phyloP scores from a whole-genome alignment of 2,113 vertebrate genomes.

The Anolis carolinensis region DNA sequence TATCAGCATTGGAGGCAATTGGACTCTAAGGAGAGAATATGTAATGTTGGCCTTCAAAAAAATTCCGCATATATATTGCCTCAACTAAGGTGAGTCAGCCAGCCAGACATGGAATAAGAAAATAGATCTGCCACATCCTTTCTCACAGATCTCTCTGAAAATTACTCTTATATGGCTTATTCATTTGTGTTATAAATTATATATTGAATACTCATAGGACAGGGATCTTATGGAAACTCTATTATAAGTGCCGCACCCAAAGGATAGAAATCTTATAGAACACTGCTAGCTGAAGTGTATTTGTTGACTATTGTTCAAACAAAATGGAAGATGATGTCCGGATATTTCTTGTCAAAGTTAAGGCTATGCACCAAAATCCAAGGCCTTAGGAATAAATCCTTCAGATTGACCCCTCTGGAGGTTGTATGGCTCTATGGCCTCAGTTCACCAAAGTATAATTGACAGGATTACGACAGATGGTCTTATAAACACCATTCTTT shows the following conservation, averaged over 20 bases:
- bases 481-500: constrained; percentile 48
- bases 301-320: not conserved
- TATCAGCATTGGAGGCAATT: too few species aligned
- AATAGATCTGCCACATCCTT: too few species aligned
- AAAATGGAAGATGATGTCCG: not conserved
- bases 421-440: not conserved
- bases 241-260: not conserved
- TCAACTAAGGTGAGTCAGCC: too few species aligned
- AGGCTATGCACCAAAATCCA: not conserved
- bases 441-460: constrained; percentile 33
- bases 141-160: too few species aligned
- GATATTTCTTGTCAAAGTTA: not conserved
- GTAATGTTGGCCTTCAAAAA: too few species aligned
- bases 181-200: too few species aligned
- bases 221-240: not conserved
- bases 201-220: too few species aligned
- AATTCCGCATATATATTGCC: too few species aligned
- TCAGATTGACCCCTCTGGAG: constrained; percentile 16
- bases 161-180: too few species aligned
- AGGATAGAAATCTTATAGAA: not conserved
- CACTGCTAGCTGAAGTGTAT: rapidly evolving
- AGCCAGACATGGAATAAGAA: too few species aligned
- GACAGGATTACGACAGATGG: constrained; percentile 40
- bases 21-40: too few species aligned
- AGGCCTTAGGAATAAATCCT: not conserved